These are phyloP conservation scores for Oncorhynchus mykiss DNA, from an alignment of 2,113 vertebrate genomes.

Conservation along the genomic window DNA sequence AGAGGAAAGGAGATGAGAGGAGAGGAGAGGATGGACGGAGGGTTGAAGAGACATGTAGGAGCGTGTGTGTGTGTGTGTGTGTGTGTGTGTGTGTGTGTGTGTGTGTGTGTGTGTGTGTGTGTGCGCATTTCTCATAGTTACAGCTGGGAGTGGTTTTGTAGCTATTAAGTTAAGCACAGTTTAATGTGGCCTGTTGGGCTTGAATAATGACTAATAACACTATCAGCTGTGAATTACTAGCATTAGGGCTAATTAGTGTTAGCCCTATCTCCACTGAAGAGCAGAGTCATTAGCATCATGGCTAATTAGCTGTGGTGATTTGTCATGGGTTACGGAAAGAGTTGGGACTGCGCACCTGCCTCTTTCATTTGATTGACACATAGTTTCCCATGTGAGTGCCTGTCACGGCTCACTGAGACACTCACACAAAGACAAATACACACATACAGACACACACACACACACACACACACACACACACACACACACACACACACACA, in stretches of 20 bases:
- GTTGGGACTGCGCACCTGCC: background rate
- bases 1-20: too few relatives aligned
- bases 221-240: conserved; percentile 28
- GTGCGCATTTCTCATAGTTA: too few relatives aligned
- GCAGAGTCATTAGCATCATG: conserved; percentile 11
- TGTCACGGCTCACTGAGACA: background rate
- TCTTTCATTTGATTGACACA: conserved; percentile 19
- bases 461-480: background rate
- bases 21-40: too few relatives aligned
- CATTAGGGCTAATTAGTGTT: conserved; percentile 39
- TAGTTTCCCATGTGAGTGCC: conserved; percentile 5
- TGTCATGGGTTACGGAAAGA: conserved; percentile 11
- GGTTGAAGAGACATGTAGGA: too few relatives aligned
- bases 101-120: background rate
- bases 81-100: background rate
- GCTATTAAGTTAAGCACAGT: conserved; percentile 8
- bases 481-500: conserved; percentile 3
- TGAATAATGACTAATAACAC: conserved; percentile 29
- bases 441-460: background rate
- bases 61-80: background rate
- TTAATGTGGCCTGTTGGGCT: conserved; percentile 29
- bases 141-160: background rate
- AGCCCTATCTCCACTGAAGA: conserved; percentile 28
- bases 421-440: background rate
- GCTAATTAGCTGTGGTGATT: conserved; percentile 2